Base-by-base conservation (phyloP, 2,113 vertebrate genomes). In the Noturus placidus region DNA sequence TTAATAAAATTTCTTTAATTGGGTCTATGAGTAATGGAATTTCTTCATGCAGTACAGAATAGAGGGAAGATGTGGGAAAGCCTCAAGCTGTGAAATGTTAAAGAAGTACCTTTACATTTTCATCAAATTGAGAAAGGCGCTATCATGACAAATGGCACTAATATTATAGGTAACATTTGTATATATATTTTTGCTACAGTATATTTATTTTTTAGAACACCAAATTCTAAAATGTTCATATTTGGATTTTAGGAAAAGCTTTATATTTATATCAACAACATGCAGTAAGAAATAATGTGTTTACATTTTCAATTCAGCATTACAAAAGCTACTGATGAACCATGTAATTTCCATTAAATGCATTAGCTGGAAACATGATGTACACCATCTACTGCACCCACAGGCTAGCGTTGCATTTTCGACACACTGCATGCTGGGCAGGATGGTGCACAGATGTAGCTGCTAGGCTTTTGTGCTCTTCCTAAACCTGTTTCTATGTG, bases 401-500 rank as follows among this genome's bases (percentile, higher is more conserved):
- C 3, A n/a, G 83, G 52, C 38, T 52, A 65, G 59, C 22, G 10
- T 11, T 50, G 46, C 7, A 56, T 67, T 86, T 80, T 35, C 3
- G 14, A 25, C 61, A 69, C 46, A 20, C 20, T 67, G 59, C 61
- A 69, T 80, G 77, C 22, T 14, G 1, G 22, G 1, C 27, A 54
- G 20, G 13, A 56, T 38, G 30, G 67, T 70, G 54, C 46, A 76
- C 35, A 87, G 25, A 81, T 87, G 77, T 81, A 70, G 20, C 11
- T 52, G 63, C 67, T 81, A 65, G 56, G 38, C 35, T 19, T 65
- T 76, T 87, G 46, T 33, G 59, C 57, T 84, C 30, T 59, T 84
- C 15, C 81, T 82, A 77, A 85, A 82, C n/a, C 50, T 9, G 17
- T 88, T 84, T 87, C 46, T 27, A 27, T 87, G 85, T 87, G 59